phyloP scores from a whole-genome alignment of 64 coral and sea anemone species.

The Catalaphyllia jardinei region DNA sequence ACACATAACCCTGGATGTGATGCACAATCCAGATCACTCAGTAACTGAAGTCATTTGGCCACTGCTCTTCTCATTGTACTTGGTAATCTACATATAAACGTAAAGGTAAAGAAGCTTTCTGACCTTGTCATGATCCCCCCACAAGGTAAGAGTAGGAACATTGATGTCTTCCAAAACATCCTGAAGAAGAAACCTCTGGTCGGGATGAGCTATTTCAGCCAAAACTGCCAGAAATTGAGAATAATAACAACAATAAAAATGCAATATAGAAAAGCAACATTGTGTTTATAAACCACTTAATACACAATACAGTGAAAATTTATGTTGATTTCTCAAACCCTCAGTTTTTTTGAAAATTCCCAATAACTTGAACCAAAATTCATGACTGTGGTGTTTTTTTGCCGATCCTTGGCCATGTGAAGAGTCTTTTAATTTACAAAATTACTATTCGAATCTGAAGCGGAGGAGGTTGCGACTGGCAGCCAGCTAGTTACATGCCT shows the following conservation, averaged over 20 bases:
- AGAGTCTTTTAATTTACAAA: too few relatives aligned
- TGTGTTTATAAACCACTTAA: background rate
- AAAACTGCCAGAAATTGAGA: constrained; percentile 62
- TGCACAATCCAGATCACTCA: too few relatives aligned
- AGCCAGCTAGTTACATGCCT: background rate
- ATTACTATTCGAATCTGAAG: background rate
- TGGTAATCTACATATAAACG: too few relatives aligned
- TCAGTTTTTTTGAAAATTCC: too few relatives aligned
- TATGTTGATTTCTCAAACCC: too few relatives aligned
- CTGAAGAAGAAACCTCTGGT: constrained; percentile 78
- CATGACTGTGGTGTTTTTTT: too few relatives aligned
- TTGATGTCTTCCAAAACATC: constrained; percentile 79
- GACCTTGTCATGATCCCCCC: constrained; percentile 90
- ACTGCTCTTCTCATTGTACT: too few relatives aligned
- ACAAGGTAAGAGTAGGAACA: constrained; percentile 85
- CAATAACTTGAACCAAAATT: too few relatives aligned
- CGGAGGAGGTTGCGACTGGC: background rate
- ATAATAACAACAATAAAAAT: background rate
- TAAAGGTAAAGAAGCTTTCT: background rate
- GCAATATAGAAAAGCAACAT: background rate
- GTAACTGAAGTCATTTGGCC: too few relatives aligned
- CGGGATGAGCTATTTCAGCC: constrained; percentile 73
- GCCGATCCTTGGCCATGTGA: too few relatives aligned
- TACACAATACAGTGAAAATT: too few relatives aligned
- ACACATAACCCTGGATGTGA: too few relatives aligned